These are phyloP conservation scores for Echeneis naucrates DNA, from an alignment of 2,797 vertebrate species.

Conservation along the genomic window DNA sequence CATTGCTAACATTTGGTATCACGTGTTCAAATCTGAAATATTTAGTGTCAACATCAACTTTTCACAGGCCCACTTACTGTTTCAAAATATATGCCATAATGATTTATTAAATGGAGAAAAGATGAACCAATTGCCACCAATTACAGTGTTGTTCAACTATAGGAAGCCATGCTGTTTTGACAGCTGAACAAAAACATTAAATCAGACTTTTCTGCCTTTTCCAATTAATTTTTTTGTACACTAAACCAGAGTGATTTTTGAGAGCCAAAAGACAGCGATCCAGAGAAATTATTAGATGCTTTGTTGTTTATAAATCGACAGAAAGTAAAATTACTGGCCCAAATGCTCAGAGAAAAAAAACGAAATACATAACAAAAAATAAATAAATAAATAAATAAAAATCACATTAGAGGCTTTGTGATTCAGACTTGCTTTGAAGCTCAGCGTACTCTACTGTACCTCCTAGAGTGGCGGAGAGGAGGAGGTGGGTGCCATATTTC, in stretches of 20 bases:
- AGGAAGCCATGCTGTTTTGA: conserved; percentile 22
- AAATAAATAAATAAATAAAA: too few relatives aligned
- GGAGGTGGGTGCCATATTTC: conserved; percentile 98
- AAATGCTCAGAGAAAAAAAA: conserved; percentile 36
- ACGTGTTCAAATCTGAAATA: conserved; percentile 1
- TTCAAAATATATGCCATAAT: background rate
- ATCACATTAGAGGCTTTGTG: conserved; percentile 47
- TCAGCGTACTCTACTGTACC: conserved; percentile 81
- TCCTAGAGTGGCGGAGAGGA: conserved; percentile 96
- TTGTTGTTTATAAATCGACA: conserved; percentile 65
- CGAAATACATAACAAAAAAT: too few relatives aligned
- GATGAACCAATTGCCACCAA: conserved; percentile 14
- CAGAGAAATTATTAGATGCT: conserved; percentile 58
- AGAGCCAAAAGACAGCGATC: conserved; percentile 54
- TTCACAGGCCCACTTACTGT: background rate
- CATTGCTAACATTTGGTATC: background rate
- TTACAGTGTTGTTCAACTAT: conserved; percentile 18
- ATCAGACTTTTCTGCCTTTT: conserved; percentile 31
- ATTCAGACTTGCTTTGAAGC: conserved; percentile 59
- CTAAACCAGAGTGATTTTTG: conserved; percentile 30
- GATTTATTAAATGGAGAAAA: conserved; percentile 33
- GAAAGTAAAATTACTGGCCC: conserved; percentile 54
- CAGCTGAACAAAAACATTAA: conserved; percentile 37
- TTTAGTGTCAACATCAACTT: background rate
- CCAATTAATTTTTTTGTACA: conserved; percentile 39